phyloP scores from a whole-genome alignment of 2,888 invertebrate genomes.

The Altica lythri region DNA sequence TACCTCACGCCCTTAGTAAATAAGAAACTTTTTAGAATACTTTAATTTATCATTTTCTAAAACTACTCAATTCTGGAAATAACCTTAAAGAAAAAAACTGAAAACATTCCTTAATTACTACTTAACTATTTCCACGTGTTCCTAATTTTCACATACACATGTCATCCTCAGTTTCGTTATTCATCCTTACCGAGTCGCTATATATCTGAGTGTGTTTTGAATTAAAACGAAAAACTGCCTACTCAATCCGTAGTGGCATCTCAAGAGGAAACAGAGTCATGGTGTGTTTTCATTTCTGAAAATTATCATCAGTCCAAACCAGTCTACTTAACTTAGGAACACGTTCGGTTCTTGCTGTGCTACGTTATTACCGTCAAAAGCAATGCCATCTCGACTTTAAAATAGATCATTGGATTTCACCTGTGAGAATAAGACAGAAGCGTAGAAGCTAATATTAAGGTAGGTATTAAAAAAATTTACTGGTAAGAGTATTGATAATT shows the following conservation, averaged over 20 bases:
- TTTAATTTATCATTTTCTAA: too few species aligned
- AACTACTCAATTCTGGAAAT: too few species aligned
- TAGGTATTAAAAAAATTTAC: too few species aligned
- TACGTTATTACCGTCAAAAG: conserved; percentile 16
- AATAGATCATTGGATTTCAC: conserved; percentile 17
- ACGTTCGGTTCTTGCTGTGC: conserved; percentile 7
- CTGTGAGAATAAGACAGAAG: conserved; percentile 5
- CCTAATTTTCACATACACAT: not conserved
- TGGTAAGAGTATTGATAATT: too few species aligned
- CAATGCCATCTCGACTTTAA: conserved; percentile 12
- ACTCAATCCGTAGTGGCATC: conserved; percentile 17
- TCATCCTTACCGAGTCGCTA: not conserved
- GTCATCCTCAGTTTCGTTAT: not conserved
- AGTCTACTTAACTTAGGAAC: conserved; percentile 21
- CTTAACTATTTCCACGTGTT: conserved; percentile 6
- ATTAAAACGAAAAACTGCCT: conserved; percentile 22
- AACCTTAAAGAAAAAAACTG: not conserved
- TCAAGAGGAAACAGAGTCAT: conserved; percentile 20
- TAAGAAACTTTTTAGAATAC: too few species aligned
- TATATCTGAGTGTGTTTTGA: conserved; percentile 8
- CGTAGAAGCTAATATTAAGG: too few species aligned
- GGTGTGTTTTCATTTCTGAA: conserved; percentile 23
- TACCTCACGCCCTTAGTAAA: too few species aligned
- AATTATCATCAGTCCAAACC: conserved; percentile 17
- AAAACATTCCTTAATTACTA: not conserved